Base-by-base conservation (phyloP, 2,797 vertebrate genomes). In the Dromococcyx pavoninus region DNA sequence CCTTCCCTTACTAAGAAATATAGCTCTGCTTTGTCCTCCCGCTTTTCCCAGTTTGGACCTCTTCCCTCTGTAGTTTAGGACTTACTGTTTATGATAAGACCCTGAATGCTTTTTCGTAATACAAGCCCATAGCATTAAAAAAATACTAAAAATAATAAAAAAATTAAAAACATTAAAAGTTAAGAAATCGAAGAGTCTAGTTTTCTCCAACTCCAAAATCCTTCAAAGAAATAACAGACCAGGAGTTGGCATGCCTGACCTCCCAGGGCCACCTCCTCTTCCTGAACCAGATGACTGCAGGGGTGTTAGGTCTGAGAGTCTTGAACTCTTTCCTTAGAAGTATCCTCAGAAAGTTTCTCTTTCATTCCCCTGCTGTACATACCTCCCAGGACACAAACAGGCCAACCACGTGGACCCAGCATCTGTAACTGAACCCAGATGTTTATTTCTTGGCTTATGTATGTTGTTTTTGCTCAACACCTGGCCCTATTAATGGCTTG, bases 381-480 rank as follows among this genome's bases (percentile, higher is more conserved):
- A 13, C 54, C 93, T 95, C 86, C 62, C 86, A 86, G 93, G 83
- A 93, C 66, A 69, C 62, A 82, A 89, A 46, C 71, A 78, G 56
- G 66, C 86, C 54, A 86, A 70, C 56, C 56, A 4, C 81, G 76
- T 77, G 88, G 91, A 91, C 88, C 30, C 39, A 84, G 53, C 84
- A 95, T 89, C 92, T 93, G 75, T 93, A 93, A 96, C 70, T 84
- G 41, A 94, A 82, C 56, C 41, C 96, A 96, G 89, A 95, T 94
- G 94, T 88, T 90, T 30, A 48, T 93, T 95, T 95, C 73, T 64
- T 78, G 89, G 69, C 81, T 88, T 86, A 50, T 46, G 48, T 33
- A 32, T 75, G n/a, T 76, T 82, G 35, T 9, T 92, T 94, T 91
- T 93, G 35, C 70, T 89, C 32, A 43, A 46, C 62, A 83, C 65